Evolutionary conservation across 2,888 invertebrate species (phyloP).

Genomic region (Liopterus haemorrhoidalis): DNA sequence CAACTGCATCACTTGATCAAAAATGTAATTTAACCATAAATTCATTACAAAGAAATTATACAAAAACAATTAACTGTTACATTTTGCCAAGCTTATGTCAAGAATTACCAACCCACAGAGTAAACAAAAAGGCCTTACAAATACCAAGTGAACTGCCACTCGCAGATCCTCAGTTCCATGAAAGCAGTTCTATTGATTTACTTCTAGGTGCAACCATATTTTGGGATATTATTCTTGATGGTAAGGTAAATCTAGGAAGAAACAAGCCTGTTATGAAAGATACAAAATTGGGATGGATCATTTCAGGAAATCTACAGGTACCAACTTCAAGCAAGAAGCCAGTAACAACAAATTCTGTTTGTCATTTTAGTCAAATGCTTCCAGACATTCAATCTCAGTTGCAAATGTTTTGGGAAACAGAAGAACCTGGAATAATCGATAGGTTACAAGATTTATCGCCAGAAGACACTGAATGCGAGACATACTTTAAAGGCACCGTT

Average conservation of each 20-base stretch:
- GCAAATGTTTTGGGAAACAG: too few relatives aligned
- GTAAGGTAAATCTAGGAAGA: constrained; percentile 5
- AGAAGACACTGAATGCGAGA: background rate
- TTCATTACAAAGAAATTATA: too few relatives aligned
- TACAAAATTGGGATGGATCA: constrained; percentile 12
- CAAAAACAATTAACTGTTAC: too few relatives aligned
- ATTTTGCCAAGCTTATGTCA: background rate
- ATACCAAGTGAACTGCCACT: constrained; percentile 7
- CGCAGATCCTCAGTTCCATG: constrained; percentile 15
- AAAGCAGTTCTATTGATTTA: background rate
- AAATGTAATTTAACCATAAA: too few relatives aligned
- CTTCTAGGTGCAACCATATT: constrained; percentile 12
- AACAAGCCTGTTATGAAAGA: too few relatives aligned
- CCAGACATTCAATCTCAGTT: too few relatives aligned
- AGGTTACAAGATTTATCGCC: too few relatives aligned
- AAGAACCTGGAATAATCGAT: too few relatives aligned
- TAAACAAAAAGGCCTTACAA: constrained; percentile 1
- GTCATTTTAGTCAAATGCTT: too few relatives aligned
- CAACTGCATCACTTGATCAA: too few relatives aligned
- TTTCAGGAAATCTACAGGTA: constrained; percentile 2
- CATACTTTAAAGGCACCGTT: background rate
- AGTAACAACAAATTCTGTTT: too few relatives aligned
- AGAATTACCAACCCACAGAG: background rate
- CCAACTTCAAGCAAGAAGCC: background rate
- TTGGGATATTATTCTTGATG: constrained; percentile 3